phyloP scores from a whole-genome alignment of 2,113 vertebrate genomes.

The Tringa solitaria region DNA sequence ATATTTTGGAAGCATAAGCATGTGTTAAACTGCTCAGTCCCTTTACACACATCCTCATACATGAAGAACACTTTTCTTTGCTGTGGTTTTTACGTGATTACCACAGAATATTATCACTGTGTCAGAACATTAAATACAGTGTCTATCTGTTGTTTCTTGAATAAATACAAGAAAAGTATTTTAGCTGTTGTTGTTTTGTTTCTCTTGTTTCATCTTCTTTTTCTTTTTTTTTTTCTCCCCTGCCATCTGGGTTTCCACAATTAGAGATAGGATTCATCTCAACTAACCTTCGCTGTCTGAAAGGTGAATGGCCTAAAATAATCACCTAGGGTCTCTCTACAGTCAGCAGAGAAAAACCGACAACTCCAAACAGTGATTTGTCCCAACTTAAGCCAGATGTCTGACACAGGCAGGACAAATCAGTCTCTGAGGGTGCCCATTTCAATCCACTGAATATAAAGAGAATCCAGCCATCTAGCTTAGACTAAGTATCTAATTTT shows the following conservation, averaged over 20 bases:
- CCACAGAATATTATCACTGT: not conserved
- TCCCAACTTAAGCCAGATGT: slow-evolving; percentile 48
- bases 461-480: not conserved
- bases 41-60: not conserved
- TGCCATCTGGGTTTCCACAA: slow-evolving; percentile 54
- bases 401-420: slow-evolving; percentile 45
- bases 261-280: slow-evolving; percentile 60
- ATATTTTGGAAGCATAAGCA: not conserved
- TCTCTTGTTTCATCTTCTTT: not conserved
- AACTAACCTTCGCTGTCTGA: slow-evolving; percentile 61
- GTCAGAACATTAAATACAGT: not conserved
- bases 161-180: not conserved
- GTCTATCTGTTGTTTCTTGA: not conserved
- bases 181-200: not conserved
- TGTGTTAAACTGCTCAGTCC: not conserved
- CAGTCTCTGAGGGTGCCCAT: slow-evolving; percentile 26
- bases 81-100: not conserved
- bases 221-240: not conserved
- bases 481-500: not conserved
- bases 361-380: slow-evolving; percentile 51
- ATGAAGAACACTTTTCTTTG: not conserved
- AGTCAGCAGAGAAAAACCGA: slow-evolving; percentile 50
- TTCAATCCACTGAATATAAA: slow-evolving; percentile 28
- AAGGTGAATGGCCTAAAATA: slow-evolving; percentile 61
- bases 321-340: slow-evolving; percentile 40